Evolutionary conservation across 2,113 vertebrate species (phyloP).

Genomic region (Nibea albiflora): DNA sequence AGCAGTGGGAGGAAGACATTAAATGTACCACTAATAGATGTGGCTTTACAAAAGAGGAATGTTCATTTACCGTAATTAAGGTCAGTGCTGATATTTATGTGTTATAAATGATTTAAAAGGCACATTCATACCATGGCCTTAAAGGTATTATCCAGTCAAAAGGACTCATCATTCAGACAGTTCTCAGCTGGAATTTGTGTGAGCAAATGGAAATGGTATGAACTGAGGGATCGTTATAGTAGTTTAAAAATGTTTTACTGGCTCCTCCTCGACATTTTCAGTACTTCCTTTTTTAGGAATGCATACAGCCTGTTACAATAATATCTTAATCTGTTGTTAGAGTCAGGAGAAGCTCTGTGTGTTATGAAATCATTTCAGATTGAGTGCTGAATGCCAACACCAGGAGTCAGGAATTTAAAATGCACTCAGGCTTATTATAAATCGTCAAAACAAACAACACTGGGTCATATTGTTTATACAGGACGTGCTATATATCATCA

Average conservation of each 20-base stretch:
- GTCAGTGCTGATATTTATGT: constrained; percentile 38
- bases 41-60: constrained; percentile 53
- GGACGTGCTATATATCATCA: constrained; percentile 23
- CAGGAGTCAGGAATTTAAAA: constrained; percentile 31
- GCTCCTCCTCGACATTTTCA: constrained; percentile 9
- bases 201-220: constrained; percentile 56
- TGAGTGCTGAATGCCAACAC: constrained; percentile 5
- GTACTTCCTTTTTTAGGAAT: constrained; percentile 11
- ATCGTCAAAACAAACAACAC: constrained; percentile 30
- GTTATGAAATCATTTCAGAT: background rate
- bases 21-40: constrained; percentile 45
- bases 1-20: constrained; percentile 65
- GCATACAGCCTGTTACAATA: background rate
- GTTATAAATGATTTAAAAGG: constrained; percentile 66
- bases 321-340: constrained; percentile 19
- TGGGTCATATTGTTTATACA: constrained; percentile 26
- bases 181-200: constrained; percentile 25
- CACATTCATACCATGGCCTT: constrained; percentile 70
- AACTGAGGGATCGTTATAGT: background rate
- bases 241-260: constrained; percentile 5
- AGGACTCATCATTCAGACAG: background rate
- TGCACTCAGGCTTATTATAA: background rate
- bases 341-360: background rate
- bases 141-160: constrained; percentile 64
- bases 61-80: constrained; percentile 49